phyloP scores from a whole-genome alignment of 2,113 vertebrate species.

The Pagrus major region DNA sequence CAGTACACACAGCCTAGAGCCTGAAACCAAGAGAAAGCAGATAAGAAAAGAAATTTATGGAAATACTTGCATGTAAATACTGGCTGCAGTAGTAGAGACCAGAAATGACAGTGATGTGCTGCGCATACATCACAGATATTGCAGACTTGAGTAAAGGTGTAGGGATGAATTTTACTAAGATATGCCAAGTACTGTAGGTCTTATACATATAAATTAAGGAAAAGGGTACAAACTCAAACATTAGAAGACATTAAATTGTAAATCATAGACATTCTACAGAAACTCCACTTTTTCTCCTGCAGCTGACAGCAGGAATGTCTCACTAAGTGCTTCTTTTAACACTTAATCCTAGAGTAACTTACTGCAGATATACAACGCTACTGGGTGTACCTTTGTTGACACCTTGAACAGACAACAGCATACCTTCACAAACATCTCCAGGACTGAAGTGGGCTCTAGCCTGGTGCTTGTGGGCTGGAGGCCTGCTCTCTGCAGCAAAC shows the following conservation, averaged over 20 bases:
- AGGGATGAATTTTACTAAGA: not conserved
- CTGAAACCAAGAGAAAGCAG: conserved; percentile 75
- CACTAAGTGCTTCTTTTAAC: not conserved
- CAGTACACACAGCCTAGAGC: conserved; percentile 89
- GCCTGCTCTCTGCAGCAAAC: conserved; percentile 85
- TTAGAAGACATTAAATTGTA: not conserved
- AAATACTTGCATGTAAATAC: conserved; percentile 18
- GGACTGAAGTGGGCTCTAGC: conserved; percentile 86
- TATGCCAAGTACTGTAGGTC: not conserved
- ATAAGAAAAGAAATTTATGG: conserved; percentile 1
- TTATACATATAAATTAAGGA: not conserved
- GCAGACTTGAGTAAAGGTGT: not conserved
- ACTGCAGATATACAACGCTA: not conserved
- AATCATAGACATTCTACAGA: not conserved
- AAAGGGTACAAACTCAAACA: not conserved
- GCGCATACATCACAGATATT: not conserved
- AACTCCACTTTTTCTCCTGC: not conserved
- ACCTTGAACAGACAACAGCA: not conserved
- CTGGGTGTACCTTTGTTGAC: not conserved
- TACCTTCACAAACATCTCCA: conserved; percentile 93
- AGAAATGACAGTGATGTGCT: not conserved
- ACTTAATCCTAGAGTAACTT: not conserved
- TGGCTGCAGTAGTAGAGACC: not conserved
- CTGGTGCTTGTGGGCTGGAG: conserved; percentile 74
- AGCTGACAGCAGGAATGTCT: not conserved